Evolutionary conservation across 2,888 invertebrate species (phyloP).

Genomic region (Gnatocerus cornutus): DNA sequence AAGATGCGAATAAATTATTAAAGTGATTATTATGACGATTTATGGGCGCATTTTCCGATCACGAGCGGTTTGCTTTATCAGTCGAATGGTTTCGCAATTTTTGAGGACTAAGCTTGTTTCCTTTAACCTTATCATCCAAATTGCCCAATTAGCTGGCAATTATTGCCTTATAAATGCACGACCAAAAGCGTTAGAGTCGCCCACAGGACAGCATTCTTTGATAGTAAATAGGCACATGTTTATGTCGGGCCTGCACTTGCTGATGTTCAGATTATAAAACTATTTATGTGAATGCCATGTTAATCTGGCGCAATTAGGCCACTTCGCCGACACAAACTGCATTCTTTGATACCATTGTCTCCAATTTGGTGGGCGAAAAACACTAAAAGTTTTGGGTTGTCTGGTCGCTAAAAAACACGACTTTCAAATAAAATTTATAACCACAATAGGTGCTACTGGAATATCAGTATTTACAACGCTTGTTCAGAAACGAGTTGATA

Average conservation of each 20-base stretch:
- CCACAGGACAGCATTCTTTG: constrained; percentile 50
- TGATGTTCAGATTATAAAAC: constrained; percentile 31
- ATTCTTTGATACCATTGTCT: constrained; percentile 48
- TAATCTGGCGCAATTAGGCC: constrained; percentile 47
- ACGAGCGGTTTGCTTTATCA: constrained; percentile 33
- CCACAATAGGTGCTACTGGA: too few species aligned
- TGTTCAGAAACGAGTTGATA: too few species aligned
- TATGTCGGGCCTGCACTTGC: constrained; percentile 31
- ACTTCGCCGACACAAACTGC: constrained; percentile 50
- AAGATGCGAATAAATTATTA: constrained; percentile 31
- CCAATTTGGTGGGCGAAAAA: constrained; percentile 39
- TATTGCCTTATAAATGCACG: constrained; percentile 19
- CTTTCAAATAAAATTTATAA: too few species aligned
- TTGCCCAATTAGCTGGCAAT: constrained; percentile 24
- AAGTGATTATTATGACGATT: constrained; percentile 40
- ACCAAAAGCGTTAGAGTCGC: constrained; percentile 36
- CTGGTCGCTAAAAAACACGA: not conserved
- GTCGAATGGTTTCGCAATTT: constrained; percentile 22
- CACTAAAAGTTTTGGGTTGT: not conserved
- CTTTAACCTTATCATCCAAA: constrained; percentile 3
- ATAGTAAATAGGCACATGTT: constrained; percentile 39
- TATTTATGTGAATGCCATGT: constrained; percentile 30
- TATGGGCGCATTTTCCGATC: constrained; percentile 38
- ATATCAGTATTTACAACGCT: too few species aligned
- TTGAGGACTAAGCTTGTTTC: not conserved